Percentiles rank a stretch among this genome's conserved stretches.
Conservation (phyloP, 2,797 vertebrate species). For the Psittacula derbiana region DNA sequence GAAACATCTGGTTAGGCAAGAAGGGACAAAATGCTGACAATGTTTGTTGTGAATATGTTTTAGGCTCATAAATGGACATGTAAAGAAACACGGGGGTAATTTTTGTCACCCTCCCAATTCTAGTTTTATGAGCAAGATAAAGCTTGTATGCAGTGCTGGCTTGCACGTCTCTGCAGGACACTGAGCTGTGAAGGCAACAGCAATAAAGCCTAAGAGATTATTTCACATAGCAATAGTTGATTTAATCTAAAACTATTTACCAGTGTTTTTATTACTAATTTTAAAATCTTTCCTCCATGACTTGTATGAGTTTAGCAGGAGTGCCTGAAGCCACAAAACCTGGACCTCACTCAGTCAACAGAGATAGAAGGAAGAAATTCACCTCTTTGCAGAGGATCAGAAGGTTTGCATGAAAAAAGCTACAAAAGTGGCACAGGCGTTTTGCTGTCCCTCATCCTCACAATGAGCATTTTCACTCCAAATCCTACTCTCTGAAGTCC, state of each 20-base stretch:
- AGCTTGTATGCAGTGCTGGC: neutral
- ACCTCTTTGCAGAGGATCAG: neutral
- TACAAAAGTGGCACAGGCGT: neutral
- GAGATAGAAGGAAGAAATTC: neutral
- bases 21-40: neutral
- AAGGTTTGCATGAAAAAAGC: neutral
- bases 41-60: neutral
- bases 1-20: neutral
- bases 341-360: neutral
- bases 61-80: conserved; percentile 11
- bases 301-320: neutral
- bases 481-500: neutral
- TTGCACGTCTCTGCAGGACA: neutral
- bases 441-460: neutral
- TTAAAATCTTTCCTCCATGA: neutral
- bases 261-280: neutral
- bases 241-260: neutral
- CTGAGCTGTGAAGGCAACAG: neutral
- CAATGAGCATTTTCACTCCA: neutral
- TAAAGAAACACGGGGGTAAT: neutral
- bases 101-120: neutral
- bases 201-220: neutral
- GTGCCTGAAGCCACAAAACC: neutral
- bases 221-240: neutral
- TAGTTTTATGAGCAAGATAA: neutral